Base-by-base conservation (phyloP, 2,113 vertebrate genomes). In the Proteles cristata region DNA sequence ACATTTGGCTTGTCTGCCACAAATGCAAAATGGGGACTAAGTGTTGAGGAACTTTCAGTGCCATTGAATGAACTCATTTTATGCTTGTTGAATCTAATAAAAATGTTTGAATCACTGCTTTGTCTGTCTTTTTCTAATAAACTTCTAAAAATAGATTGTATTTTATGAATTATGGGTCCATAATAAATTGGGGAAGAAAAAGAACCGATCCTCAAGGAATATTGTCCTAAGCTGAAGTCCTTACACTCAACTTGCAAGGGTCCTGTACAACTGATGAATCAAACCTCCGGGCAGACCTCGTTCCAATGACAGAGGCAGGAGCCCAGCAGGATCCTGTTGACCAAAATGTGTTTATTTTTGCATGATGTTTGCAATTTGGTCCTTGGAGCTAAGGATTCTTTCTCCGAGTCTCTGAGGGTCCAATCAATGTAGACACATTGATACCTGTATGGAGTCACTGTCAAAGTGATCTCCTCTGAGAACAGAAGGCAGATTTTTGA, bases 171-270 rank as follows among this genome's bases (percentile, higher is more conserved):
- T 39, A 55, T 65, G 10, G 8, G 15, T 82, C 55, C 48, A 80
- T 39, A 39, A 53, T 6, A n/a, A 25, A 79, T 33, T 94, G 48
- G 33, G 0, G 21, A 26, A 4, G 3, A 33, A 2, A 2, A 0
- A 12, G 7, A 63, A 43, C 33, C 26, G 10, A 21, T 14, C 35
- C 17, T 90, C 58, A 17, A 90, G 69, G 77, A 88, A 61, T 6
- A 43, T 2, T 28, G 11, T 61, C 66, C 21, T 45, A 31, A n/a
- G 23, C 28, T 86, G 33, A 83, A 31, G 7, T 31, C 53, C 61
- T 80, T 16, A 28, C 31, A 31, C 14, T 31, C 53, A n/a, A 5
- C 16, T 58, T 55, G 23, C 23, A 33, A 33, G 5, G 11, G 5
- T 50, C 50, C 66, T 92, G 31, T 66, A 25, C 73, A 93, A 66